These are phyloP conservation scores for Papilio helenus DNA, from an alignment of 1,140 invertebrate species.

Conservation along the genomic window DNA sequence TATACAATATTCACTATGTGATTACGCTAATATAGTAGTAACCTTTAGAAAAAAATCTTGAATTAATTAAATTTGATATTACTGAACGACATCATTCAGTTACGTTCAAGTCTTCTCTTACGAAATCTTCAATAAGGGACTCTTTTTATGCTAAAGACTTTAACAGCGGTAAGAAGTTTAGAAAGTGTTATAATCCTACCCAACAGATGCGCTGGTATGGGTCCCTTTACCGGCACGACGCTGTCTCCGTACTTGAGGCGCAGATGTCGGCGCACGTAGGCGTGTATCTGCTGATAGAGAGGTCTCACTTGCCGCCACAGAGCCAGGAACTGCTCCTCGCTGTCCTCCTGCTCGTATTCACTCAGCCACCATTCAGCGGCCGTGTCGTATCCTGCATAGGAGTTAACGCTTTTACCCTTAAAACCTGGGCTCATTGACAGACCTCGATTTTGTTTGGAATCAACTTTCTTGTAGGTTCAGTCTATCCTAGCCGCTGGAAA, in stretches of 20 bases:
- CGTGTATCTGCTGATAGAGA: conserved; percentile 93
- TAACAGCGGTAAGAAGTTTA: no score
- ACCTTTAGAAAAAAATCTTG: no score
- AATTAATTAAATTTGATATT: no score
- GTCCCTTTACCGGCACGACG: conserved; percentile 87
- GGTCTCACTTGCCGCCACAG: conserved; percentile 88
- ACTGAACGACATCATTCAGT: no score
- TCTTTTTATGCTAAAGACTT: no score
- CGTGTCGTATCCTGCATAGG: conserved; percentile 65
- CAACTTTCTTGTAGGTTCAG: no score
- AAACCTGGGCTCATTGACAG: neutral
- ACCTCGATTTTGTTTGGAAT: neutral
- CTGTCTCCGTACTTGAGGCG: conserved; percentile 88
- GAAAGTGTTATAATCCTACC: neutral
- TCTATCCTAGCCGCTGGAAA: no score
- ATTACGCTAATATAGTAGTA: no score
- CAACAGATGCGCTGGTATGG: conserved; percentile 89
- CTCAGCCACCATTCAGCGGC: conserved; percentile 80
- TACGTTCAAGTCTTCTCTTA: no score
- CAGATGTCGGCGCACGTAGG: conserved; percentile 91
- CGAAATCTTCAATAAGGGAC: no score
- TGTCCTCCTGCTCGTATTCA: conserved; percentile 80
- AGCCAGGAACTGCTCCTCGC: conserved; percentile 80
- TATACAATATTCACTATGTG: no score
- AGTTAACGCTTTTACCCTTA: neutral